phyloP scores from a whole-genome alignment of 2,888 invertebrate species.

The Micropterix aruncella region DNA sequence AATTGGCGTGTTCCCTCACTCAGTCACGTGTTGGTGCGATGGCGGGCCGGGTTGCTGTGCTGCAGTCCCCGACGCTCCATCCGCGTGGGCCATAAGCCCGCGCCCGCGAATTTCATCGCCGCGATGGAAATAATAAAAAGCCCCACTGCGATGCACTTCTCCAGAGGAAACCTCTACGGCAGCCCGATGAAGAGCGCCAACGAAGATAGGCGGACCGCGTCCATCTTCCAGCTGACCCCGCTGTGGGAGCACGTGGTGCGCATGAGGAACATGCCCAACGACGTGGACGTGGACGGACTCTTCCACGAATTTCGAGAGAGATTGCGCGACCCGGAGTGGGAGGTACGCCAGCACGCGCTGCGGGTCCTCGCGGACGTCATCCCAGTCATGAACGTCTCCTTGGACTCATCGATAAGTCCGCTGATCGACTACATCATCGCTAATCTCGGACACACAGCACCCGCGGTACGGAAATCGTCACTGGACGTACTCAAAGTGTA shows the following conservation, averaged over 20 bases:
- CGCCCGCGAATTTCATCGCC: not conserved
- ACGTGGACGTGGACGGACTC: constrained; percentile 47
- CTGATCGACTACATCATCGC: constrained; percentile 55
- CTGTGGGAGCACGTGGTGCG: constrained; percentile 71
- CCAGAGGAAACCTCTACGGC: not conserved
- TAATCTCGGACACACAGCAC: constrained; percentile 68
- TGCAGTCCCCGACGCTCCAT: too few species aligned
- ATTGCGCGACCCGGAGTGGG: constrained; percentile 67
- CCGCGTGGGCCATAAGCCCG: not conserved
- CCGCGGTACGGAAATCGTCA: constrained; percentile 68
- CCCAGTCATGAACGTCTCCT: constrained; percentile 52
- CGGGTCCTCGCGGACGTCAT: constrained; percentile 66
- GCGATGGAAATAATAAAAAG: not conserved
- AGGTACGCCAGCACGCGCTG: constrained; percentile 70
- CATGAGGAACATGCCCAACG: constrained; percentile 56
- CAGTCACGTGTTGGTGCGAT: not conserved
- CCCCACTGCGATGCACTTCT: not conserved
- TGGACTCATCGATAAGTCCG: constrained; percentile 51
- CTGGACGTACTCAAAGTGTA: constrained; percentile 63
- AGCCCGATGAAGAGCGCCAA: not conserved
- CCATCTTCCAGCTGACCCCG: constrained; percentile 45
- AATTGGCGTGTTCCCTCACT: not conserved
- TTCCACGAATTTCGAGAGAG: constrained; percentile 60
- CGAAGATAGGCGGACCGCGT: constrained; percentile 9
- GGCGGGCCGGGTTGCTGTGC: not conserved